Base-by-base conservation (phyloP, 1,140 invertebrate genomes). In the Ectropis grisescens region DNA sequence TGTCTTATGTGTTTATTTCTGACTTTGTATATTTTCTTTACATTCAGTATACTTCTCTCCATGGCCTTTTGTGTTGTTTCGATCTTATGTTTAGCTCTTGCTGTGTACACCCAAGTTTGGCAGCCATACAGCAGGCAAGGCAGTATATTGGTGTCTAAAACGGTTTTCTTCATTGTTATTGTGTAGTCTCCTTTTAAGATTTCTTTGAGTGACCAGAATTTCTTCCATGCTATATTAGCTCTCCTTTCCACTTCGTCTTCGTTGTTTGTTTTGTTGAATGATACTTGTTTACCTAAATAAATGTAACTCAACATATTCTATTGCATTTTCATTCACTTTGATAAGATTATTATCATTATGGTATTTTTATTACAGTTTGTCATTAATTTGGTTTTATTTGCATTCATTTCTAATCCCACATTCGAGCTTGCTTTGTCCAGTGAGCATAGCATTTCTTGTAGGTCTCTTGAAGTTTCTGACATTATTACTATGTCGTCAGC, bases 401-500 rank as follows among this genome's bases (percentile, higher is more conserved):
- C 7, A 29, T 30, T 30, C 22, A 30, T 37, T 24, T 37, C 15
- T 7, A 36, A 22, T 8, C 33, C 34, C 7, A 43, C 23, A 13
- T 37, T 37, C 1, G 24, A 33, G 19, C 41, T 37, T 11, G 19
- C 31, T 11, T n/a, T 2, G 10, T 25, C 31, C n/a, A 43, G 31
- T 19, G 30, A 29, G 3, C 2, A 3, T 11, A 43, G 1, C 34
- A 43, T 37, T 16, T 22, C 16, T 13, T 33, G 15, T 33, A 43
- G 13, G 11, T 37, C 13, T 10, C 34, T 37, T 5, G 24, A 8
- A 9, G 11, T 33, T 33, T 32, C 26, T 24, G 41, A 28, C 3
- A 43, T 5, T 24, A 42, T 26, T 10, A 36, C 33, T 9, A 43
- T 43, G 31, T 37, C 34, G 19, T 44, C 41, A 13, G 36, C 36